A percentile compares a stretch with the other conserved stretches of the same genome.
phyloP scores from a whole-genome alignment of 2,113 vertebrate species.

The Triplophysa tibetana region DNA sequence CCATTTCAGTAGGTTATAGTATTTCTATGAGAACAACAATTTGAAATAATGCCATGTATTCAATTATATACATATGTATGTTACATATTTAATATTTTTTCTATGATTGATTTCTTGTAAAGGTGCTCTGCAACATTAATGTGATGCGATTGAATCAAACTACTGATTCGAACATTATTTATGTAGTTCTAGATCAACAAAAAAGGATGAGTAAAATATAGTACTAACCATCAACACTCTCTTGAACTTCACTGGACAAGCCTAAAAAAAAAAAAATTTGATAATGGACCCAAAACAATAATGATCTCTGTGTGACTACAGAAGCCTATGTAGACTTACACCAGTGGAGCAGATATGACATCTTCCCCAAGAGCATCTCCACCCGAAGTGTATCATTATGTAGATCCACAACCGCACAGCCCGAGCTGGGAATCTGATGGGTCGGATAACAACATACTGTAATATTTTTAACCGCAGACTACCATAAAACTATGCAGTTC shows the following conservation, averaged over 20 bases:
- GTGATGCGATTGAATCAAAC: no score
- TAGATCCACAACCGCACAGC: constrained; percentile 80
- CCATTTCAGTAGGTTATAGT: no score
- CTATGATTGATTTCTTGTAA: no score
- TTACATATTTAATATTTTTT: no score
- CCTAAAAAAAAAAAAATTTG: constrained; percentile 71
- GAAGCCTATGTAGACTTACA: constrained; percentile 73
- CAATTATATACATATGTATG: no score
- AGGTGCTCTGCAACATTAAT: no score
- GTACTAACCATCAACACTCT: constrained; percentile 78
- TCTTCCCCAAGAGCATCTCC: constrained; percentile 80
- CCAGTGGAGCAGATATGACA: constrained; percentile 85
- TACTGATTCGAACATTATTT: no score
- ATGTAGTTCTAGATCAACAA: background rate
- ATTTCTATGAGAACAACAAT: no score
- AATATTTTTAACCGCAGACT: background rate
- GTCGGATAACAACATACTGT: background rate
- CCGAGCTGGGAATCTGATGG: constrained; percentile 74
- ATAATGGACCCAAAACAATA: background rate
- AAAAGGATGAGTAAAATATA: background rate
- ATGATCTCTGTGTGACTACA: background rate
- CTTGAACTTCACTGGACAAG: constrained; percentile 79
- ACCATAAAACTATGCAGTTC: background rate
- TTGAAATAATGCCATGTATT: no score
- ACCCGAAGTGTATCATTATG: constrained; percentile 75